Conservation (phyloP, 2,888 invertebrate species). For the Diaprepes abbreviatus region DNA sequence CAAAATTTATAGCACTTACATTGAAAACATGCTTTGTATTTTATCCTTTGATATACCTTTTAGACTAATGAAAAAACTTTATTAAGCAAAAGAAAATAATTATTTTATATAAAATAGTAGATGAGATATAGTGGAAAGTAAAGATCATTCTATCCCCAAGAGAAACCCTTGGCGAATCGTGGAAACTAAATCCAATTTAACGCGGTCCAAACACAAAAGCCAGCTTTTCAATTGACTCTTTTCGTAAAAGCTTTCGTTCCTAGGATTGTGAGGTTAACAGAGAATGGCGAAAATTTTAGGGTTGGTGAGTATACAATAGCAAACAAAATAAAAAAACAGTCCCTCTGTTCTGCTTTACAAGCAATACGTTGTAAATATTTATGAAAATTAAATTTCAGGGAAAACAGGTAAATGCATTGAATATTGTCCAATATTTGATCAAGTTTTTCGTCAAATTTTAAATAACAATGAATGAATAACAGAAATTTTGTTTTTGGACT, state of each 20-base stretch:
- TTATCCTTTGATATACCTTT: too few species aligned
- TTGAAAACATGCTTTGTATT: too few species aligned
- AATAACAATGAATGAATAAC: too few species aligned
- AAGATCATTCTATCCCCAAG: slow-evolving; percentile 31
- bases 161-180: slow-evolving; percentile 34
- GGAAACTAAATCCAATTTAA: slow-evolving; percentile 46
- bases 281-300: slow-evolving; percentile 35
- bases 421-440: too few species aligned
- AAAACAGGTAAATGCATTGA: neutral
- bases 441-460: too few species aligned
- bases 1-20: too few species aligned
- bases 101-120: slow-evolving; percentile 6
- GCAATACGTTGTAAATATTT: slow-evolving; percentile 10
- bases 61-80: too few species aligned
- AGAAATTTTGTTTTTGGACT: too few species aligned
- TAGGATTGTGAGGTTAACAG: slow-evolving; percentile 36
- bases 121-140: slow-evolving; percentile 25
- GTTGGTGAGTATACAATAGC: slow-evolving; percentile 23
- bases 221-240: slow-evolving; percentile 43
- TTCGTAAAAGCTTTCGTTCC: slow-evolving; percentile 43
- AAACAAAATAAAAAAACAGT: slow-evolving; percentile 25
- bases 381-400: neutral
- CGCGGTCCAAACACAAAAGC: slow-evolving; percentile 45
- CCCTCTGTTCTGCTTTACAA: slow-evolving; percentile 8
- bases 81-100: neutral